These are phyloP conservation scores for Parotocinclus haroldoi DNA, from an alignment of 2,797 vertebrate species.

Conservation along the genomic window DNA sequence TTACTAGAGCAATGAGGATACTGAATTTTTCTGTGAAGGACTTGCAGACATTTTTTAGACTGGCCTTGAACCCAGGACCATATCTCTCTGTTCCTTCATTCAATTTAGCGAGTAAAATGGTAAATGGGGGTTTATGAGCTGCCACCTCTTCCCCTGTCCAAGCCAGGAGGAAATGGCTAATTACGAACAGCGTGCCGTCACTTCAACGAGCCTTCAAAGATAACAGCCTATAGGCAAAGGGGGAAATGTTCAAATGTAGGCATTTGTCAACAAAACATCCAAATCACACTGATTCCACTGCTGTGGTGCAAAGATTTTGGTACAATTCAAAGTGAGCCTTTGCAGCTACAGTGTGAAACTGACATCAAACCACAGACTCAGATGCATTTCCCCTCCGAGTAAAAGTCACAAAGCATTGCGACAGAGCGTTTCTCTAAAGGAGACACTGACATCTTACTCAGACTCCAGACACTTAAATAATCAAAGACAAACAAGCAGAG, in stretches of 20 bases:
- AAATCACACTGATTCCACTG: slow-evolving; percentile 44
- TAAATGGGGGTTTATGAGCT: slow-evolving; percentile 45
- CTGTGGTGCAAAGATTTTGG: slow-evolving; percentile 46
- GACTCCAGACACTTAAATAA: slow-evolving; percentile 12
- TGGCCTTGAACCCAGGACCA: slow-evolving; percentile 42
- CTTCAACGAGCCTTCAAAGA: slow-evolving; percentile 8
- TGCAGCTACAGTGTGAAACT: slow-evolving; percentile 57
- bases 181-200: slow-evolving; percentile 14
- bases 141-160: slow-evolving; percentile 24
- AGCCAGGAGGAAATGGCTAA: slow-evolving; percentile 36
- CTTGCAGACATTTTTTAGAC: slow-evolving; percentile 39
- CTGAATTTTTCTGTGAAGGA: slow-evolving; percentile 43
- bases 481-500: slow-evolving; percentile 17
- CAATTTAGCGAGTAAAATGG: slow-evolving; percentile 44
- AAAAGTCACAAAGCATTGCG: slow-evolving; percentile 50
- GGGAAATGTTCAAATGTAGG: not conserved
- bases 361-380: slow-evolving; percentile 61
- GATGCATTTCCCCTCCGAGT: slow-evolving; percentile 57
- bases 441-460: slow-evolving; percentile 28
- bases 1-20: slow-evolving; percentile 31
- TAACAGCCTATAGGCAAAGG: slow-evolving; percentile 23
- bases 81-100: slow-evolving; percentile 48
- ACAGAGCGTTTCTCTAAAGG: slow-evolving; percentile 51
- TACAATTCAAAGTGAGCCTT: slow-evolving; percentile 49
- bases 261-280: slow-evolving; percentile 7